Base-by-base conservation (phyloP, 2,888 invertebrate genomes). In the Drosophila parthenogenetica region DNA sequence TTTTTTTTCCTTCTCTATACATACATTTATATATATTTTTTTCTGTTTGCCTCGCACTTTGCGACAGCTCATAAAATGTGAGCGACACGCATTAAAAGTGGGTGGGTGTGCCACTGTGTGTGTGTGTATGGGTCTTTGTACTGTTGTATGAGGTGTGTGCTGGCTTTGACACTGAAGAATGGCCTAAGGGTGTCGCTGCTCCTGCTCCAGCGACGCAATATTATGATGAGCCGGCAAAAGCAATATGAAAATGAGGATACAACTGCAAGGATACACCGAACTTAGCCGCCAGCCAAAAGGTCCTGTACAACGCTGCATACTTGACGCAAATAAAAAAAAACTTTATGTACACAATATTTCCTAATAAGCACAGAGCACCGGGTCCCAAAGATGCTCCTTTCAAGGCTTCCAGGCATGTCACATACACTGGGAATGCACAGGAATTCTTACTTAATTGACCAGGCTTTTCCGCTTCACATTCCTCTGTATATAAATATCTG, bases 21-120 rank as follows among this genome's bases (percentile, higher is more conserved):
- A 35, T 35, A 35, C 13, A 13, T 35, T 13, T 35, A 35, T 35
- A 35, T 35, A 17, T 60, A 70, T 54, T 57, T 61, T 39, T 53
- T 60, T 49, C 66, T 67, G 69, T 74, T 85, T 68, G 51, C 68
- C 72, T 75, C 82, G 77, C 76, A 88, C 74, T 81, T 83, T 87
- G 89, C 81, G 89, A 87, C 85, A 85, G 89, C 85, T 85, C 85
- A 85, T 85, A 89, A 85, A 89, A 85, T 86, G 83, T 73, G 79
- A 89, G 79, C 85, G 85, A 89, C 81, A 87, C 89, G 87, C 85
- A 89, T 89, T 85, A 85, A 87, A 79, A 75, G 59, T 76, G 68
- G 73, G 65, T 64, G 68, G 68, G 68, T 69, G 53, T 57, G 65
- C 39, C 39, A 13, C 37, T 32, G 19, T 32, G 58, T 16, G 40